Conservation (phyloP, 1,140 invertebrate species). For the Leptestheria dahalacensis region DNA sequence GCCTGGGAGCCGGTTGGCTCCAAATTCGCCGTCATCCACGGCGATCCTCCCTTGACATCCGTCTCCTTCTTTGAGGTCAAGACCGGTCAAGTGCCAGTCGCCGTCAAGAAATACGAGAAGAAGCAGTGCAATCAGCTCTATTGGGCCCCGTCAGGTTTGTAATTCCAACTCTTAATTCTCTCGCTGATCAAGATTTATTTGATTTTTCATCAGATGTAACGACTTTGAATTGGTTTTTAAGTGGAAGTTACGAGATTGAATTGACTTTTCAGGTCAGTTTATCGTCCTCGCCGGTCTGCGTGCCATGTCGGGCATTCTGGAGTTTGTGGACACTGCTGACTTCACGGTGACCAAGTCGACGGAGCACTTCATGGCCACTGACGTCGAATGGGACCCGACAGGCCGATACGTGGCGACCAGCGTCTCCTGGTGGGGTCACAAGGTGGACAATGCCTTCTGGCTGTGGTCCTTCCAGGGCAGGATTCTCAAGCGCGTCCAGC, state of each 20-base stretch:
- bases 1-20: constrained; percentile 95
- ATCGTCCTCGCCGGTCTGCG: constrained; percentile 76
- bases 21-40: constrained; percentile 93
- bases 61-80: constrained; percentile 90
- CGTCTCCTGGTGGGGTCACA: constrained; percentile 89
- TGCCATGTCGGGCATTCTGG: constrained; percentile 72
- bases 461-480: constrained; percentile 96
- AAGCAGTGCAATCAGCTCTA: constrained; percentile 85
- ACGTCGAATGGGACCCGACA: constrained; percentile 98
- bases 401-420: constrained; percentile 91
- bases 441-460: constrained; percentile 89
- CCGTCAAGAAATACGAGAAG: constrained; percentile 68
- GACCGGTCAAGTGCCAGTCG: constrained; percentile 59
- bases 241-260: too few species aligned
- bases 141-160: constrained; percentile 76
- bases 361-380: constrained; percentile 87
- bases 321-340: constrained; percentile 90
- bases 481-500: constrained; percentile 57
- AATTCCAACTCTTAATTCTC: too few species aligned
- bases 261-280: constrained; percentile 75
- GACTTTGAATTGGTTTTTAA: too few species aligned
- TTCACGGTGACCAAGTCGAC: constrained; percentile 84
- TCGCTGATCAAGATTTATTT: too few species aligned
- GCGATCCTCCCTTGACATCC: constrained; percentile 70
- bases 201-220: too few species aligned